Conservation (phyloP, 2,797 vertebrate species). For the Hemitrygon akajei region DNA sequence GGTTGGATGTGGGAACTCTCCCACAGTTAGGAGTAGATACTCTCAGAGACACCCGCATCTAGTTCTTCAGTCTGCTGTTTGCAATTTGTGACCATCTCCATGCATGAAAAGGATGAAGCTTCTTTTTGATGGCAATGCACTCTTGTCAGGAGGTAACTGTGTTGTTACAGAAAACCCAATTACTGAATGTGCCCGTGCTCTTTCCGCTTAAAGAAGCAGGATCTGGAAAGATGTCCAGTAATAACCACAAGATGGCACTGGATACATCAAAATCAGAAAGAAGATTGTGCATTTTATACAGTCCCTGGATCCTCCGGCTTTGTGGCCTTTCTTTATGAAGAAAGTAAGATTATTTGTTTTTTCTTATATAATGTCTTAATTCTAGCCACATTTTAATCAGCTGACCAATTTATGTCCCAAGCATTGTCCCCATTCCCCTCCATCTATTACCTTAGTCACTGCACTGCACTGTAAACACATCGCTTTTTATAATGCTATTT, state of each 20-base stretch:
- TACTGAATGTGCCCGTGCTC: neutral
- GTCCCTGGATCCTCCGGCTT: neutral
- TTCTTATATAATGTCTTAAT: neutral
- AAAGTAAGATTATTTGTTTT: neutral
- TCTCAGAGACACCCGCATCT: neutral
- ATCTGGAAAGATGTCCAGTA: neutral
- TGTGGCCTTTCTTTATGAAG: no score
- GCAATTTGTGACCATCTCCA: neutral
- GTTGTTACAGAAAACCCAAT: neutral
- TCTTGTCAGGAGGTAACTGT: neutral
- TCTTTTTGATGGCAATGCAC: neutral
- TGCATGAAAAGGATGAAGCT: neutral
- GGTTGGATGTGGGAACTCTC: neutral
- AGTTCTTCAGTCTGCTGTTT: neutral
- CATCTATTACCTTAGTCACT: no score
- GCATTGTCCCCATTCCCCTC: no score
- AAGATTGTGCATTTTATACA: neutral
- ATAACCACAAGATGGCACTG: constrained; percentile 23
- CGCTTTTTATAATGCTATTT: no score
- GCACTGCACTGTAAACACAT: no score
- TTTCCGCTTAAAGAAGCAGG: neutral
- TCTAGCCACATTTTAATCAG: neutral
- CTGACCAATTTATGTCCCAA: neutral
- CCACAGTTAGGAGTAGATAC: neutral
- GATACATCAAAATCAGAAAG: constrained; percentile 6